These are phyloP conservation scores for Oscarella lobularis DNA, from an alignment of 37 sponge, comb jelly and placozoan genomes.

Conservation along the genomic window DNA sequence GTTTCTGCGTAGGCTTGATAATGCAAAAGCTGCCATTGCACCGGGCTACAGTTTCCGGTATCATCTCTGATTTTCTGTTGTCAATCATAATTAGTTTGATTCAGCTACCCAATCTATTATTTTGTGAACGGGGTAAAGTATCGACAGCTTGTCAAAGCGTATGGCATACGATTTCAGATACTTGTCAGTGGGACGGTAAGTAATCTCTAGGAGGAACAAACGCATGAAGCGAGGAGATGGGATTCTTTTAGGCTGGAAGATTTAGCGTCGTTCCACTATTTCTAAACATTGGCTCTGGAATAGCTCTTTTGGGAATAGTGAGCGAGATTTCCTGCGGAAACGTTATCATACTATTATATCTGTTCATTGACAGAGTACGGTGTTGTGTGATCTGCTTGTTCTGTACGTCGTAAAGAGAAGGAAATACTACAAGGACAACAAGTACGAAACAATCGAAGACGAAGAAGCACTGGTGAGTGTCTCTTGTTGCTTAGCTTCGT, in stretches of 20 bases:
- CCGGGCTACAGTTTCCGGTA: constrained; percentile 70
- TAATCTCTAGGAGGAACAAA: neutral
- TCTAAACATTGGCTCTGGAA: constrained; percentile 41
- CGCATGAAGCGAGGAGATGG: neutral
- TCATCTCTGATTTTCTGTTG: neutral
- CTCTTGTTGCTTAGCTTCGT: no score
- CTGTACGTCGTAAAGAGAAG: constrained; percentile 32
- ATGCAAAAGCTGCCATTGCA: constrained; percentile 29
- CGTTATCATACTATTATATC: neutral
- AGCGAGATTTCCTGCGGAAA: neutral
- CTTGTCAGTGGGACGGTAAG: constrained; percentile 9
- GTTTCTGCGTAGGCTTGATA: constrained; percentile 26
- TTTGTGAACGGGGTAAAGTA: constrained; percentile 2
- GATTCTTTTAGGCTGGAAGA: constrained; percentile 31
- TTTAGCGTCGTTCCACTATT: constrained; percentile 27
- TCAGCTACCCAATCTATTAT: neutral
- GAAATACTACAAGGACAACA: constrained; percentile 21
- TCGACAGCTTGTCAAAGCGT: constrained; percentile 1
- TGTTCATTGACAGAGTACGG: constrained; percentile 24
- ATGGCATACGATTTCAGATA: constrained; percentile 5
- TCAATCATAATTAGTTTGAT: constrained; percentile 9
- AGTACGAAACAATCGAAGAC: constrained; percentile 28
- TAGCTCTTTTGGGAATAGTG: constrained; percentile 51
- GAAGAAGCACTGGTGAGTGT: constrained; percentile 8
- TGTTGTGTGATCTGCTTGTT: constrained; percentile 29